Evolutionary conservation across 2,113 vertebrate genomes (phyloP).

Genomic region (Poeciliopsis occidentalis): DNA sequence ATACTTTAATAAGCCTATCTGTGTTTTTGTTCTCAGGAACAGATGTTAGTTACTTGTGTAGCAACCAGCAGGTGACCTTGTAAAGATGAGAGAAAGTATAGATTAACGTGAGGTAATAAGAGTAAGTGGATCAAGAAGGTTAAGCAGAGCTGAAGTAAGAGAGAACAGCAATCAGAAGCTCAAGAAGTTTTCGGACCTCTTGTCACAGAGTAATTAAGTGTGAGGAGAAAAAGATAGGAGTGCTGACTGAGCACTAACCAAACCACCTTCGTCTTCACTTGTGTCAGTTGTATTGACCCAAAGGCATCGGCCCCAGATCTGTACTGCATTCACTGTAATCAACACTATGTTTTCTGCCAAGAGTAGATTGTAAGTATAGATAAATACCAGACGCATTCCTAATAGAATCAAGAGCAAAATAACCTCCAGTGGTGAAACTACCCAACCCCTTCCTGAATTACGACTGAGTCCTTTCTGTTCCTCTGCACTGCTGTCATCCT

Average conservation of each 20-base stretch:
- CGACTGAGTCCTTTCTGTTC: slow-evolving; percentile 3
- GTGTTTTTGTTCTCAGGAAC: too few species aligned
- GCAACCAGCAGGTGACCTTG: neutral
- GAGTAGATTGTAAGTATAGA: slow-evolving; percentile 12
- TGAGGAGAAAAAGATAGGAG: too few species aligned
- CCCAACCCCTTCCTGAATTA: neutral
- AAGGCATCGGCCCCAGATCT: slow-evolving; percentile 41
- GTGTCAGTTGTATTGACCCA: too few species aligned
- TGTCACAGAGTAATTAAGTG: slow-evolving; percentile 37
- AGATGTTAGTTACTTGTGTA: too few species aligned
- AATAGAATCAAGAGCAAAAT: neutral
- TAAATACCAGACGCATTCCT: slow-evolving; percentile 20
- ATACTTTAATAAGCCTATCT: too few species aligned
- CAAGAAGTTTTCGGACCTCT: neutral
- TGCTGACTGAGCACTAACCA: too few species aligned
- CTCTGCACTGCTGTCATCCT: too few species aligned
- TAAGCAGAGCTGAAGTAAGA: neutral
- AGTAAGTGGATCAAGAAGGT: neutral
- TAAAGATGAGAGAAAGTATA: neutral
- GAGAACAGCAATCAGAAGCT: neutral
- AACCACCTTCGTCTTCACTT: too few species aligned
- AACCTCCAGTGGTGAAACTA: slow-evolving; percentile 19
- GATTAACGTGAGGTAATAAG: neutral
- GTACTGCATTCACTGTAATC: slow-evolving; percentile 55
- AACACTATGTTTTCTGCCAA: slow-evolving; percentile 49